Base-by-base conservation (phyloP, 1,140 invertebrate species). In the Danaus plexippus region DNA sequence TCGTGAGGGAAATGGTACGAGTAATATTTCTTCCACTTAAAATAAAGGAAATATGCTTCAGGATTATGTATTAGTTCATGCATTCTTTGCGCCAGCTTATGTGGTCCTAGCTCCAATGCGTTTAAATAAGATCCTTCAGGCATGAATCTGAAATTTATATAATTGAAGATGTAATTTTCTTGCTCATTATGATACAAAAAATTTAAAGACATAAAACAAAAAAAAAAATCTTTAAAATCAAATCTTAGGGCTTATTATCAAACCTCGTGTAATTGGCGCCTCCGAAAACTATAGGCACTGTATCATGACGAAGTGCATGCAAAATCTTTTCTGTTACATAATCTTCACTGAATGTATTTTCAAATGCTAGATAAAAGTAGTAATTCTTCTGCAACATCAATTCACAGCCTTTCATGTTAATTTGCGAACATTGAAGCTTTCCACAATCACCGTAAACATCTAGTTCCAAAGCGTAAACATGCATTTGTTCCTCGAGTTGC, bases 341-440 rank as follows among this genome's bases (percentile, higher is more conserved):
- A 75, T 92, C 90, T 44, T 86, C 79, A 67, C 87, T 88, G 0
- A 89, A 55, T 13, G 89, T 83, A 71, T 93, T 93, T 71, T 93
- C 92, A 59, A 93, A 92, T 0, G 92, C 88, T 18, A 94, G 77
- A 76, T 93, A 93, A 65, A 93, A 93, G 61, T 89, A 90, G 70
- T 93, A 93, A 10, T 87, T 54, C 2, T 85, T 78, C 41, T 82
- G 63, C 1, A 91, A 49, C 12, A 75, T 71, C 2, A 3, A 15
- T 3, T 15, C 15, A 15, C 15, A 15, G 15, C 15, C 15, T 15
- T 3, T 15, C 15, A 15, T 15, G 3, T 15, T 15, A 15, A 15
- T 15, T 15, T 15, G 15, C 73, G 73, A 57, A 65, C 88, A 90
- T 6, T 64, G 47, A 0, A 75, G 48, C 10, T 53, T 59, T 3